Evolutionary conservation across 2,797 vertebrate species (phyloP).

Genomic region (Oryzias sinensis): DNA sequence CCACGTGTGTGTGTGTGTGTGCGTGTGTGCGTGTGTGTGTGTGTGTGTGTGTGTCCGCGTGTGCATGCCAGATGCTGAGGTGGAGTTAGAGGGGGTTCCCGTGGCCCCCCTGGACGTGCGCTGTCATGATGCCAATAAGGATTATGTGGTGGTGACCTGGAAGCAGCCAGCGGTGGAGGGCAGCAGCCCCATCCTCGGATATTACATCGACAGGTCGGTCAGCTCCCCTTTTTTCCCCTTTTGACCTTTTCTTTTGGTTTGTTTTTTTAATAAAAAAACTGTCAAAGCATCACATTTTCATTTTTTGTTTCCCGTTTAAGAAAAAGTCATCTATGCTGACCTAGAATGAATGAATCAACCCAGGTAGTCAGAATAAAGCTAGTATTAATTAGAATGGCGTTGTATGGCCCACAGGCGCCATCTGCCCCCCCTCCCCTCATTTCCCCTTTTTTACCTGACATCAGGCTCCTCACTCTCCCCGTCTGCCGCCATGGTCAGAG

Average conservation of each 20-base stretch:
- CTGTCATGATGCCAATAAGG: slow-evolving; percentile 95
- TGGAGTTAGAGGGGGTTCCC: slow-evolving; percentile 89
- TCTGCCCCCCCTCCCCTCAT: too few relatives aligned
- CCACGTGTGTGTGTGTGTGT: slow-evolving; percentile 23
- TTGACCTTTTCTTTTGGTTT: background rate
- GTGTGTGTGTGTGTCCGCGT: slow-evolving; percentile 23
- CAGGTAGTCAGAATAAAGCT: too few relatives aligned
- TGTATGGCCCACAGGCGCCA: too few relatives aligned
- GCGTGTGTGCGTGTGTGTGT: slow-evolving; percentile 19
- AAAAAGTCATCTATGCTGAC: too few relatives aligned
- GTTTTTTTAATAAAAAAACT: background rate
- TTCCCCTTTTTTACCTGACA: too few relatives aligned
- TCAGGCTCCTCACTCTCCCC: too few relatives aligned
- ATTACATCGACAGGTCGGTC: slow-evolving; percentile 91
- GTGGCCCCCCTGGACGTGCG: slow-evolving; percentile 90
- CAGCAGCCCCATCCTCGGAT: slow-evolving; percentile 90
- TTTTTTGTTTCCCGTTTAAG: too few relatives aligned
- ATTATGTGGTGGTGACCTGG: slow-evolving; percentile 97
- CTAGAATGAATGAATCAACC: too few relatives aligned
- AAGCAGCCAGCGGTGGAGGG: slow-evolving; percentile 96
- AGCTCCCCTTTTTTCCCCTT: background rate
- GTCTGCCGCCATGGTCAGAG: too few relatives aligned
- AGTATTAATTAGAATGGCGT: too few relatives aligned
- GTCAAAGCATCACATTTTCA: too few relatives aligned
- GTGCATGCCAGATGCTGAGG: slow-evolving; percentile 83